Base-by-base conservation (phyloP, 1,140 invertebrate genomes). In the Aporrectodea caliginosa region DNA sequence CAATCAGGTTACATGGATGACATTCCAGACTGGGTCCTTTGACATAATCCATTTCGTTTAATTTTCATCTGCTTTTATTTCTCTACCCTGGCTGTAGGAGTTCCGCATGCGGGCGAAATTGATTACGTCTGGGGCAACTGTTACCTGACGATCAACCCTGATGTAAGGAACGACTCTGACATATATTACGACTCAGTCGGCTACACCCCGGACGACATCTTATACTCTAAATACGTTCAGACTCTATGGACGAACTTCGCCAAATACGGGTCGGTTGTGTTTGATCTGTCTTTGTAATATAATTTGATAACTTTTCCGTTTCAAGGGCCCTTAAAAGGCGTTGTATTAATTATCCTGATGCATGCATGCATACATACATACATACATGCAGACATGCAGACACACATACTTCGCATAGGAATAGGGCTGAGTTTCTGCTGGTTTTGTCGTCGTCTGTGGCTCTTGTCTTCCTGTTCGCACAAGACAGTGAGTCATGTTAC, bases 231-330 rank as follows among this genome's bases (percentile, higher is more conserved):
- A 12, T 72, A 72, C 70, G 31, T 32, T 27, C 2, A 12, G n/a
- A 72, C 70, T 6, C 70, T 72, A n/a, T 72, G 70, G 70, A 72
- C 70, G 2, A 72, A 72, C 27, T 72, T 72, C 32, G 70, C 70
- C 6, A 12, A 6, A 32, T 6, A 12, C 32, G 70, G 70, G 70
- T 72, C 2, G 27, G 27, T 58, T 22, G 43, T 12, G 6, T 22
- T 6, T 22, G 22, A 12, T 58, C 22, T 58, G 43, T 12, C n/a
- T n/a, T n/a, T n/a, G n/a, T n/a, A n/a, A n/a, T n/a, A n/a, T n/a
- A n/a, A n/a, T n/a, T n/a, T n/a, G n/a, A n/a, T n/a, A n/a, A n/a
- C n/a, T 12, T n/a, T n/a, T n/a, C n/a, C n/a, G n/a, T n/a, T n/a
- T n/a, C n/a, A n/a, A n/a, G n/a, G n/a, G n/a, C n/a, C n/a, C n/a